Base-by-base conservation (phyloP, 2,888 invertebrate species). In the Erebia ligea region DNA sequence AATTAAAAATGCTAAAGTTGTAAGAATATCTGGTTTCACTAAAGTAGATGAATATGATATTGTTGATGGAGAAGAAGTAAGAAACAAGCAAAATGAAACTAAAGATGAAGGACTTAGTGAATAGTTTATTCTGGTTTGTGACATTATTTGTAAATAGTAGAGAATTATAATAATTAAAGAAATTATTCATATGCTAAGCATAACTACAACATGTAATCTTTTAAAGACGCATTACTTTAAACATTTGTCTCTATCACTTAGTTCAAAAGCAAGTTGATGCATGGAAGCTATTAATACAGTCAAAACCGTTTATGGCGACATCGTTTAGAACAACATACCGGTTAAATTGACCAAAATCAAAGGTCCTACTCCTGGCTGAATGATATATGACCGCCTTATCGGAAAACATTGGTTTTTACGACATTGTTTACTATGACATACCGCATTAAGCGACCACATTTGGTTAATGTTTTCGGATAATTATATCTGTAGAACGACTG, bases 1-100 rank as follows among this genome's bases (percentile, higher is more conserved):
- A 69, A 92, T 95, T 67, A 89, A 91, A 78, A 92, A 95, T 83
- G 95, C 95, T 2, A 93, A 90, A 77, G 94, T 95, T 0, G 88
- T 92, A 57, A 91, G 90, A 83, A 83, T 95, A 81, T 87, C 91
- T 56, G 95, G 95, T n/a, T 83, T 95, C 2, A 78, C 73, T 56
- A 90, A 91, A 63, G 88, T 90, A 6, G 91, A 89, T 75, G 92
- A 93, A 80, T 93, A 92, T 88, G 89, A 92, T 45, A 92, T 93
- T 74, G 79, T 91, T 66, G 89, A 92, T 19, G 93, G 93, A 50
- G 71, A 85, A 78, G 75, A 83, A 73, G 81, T 82, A 50, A 80
- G 77, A 74, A 70, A 64, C 59, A 68, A 70, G 54, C 67, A 68
- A 69, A 71, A 70, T 68, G 67, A 73, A 75, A 72, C 72, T 76